Evolutionary conservation across 2,797 vertebrate genomes (phyloP).

Genomic region (Garrulus glandarius): DNA sequence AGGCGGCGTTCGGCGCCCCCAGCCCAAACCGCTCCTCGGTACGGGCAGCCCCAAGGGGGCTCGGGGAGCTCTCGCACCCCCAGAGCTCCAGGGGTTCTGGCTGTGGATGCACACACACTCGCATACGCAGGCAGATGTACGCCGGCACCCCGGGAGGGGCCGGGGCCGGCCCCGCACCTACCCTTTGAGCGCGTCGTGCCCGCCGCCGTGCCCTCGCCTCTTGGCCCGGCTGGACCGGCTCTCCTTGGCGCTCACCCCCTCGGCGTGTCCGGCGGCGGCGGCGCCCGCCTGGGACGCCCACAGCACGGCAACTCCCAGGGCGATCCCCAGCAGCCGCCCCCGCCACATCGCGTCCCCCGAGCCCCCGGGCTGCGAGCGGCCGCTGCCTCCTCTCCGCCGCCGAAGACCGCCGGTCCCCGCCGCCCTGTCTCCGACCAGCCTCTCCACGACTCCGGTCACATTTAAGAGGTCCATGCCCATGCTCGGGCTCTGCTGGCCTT

Average conservation of each 20-base stretch:
- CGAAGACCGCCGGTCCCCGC: background rate
- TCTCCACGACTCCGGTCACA: too few species aligned
- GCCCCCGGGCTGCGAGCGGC: constrained; percentile 41
- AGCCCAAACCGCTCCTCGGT: background rate
- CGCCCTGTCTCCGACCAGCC: background rate
- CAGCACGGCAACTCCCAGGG: constrained; percentile 81
- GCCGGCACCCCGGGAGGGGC: background rate
- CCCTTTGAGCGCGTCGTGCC: constrained; percentile 92
- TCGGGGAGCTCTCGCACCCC: background rate
- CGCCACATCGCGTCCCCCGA: constrained; percentile 76
- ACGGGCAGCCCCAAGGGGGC: background rate
- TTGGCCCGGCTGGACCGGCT: constrained; percentile 87
- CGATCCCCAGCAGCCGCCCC: constrained; percentile 81
- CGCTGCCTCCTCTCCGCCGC: background rate
- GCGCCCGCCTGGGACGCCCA: constrained; percentile 75
- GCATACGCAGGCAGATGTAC: background rate
- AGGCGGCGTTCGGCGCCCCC: background rate
- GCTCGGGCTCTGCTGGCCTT: too few species aligned
- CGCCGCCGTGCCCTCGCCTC: constrained; percentile 83
- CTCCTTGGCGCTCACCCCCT: constrained; percentile 78
- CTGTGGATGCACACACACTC: rapidly evolving
- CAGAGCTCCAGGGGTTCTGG: background rate
- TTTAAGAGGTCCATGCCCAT: too few species aligned
- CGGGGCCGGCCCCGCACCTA: constrained; percentile 65
- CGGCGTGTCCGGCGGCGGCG: constrained; percentile 73